Percentiles rank a stretch among this genome's conserved stretches.
Evolutionary conservation across 1,140 invertebrate genomes (phyloP).

Genomic region (Heterodera carotae): DNA sequence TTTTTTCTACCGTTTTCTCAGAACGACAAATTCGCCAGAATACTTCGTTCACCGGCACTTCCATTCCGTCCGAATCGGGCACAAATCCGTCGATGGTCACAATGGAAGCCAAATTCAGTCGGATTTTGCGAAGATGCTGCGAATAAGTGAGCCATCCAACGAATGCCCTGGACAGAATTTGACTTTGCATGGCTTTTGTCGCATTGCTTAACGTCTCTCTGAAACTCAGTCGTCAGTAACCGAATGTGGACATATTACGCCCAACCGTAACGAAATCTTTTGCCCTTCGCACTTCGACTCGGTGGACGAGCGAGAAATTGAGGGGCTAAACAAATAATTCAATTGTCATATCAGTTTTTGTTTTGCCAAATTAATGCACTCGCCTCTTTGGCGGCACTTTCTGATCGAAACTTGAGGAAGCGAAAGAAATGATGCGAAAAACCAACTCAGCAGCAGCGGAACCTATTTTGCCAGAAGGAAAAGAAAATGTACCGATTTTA

Average conservation of each 20-base stretch:
- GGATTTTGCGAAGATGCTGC: constrained; percentile 83
- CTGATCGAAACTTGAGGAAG: not conserved
- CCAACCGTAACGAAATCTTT: constrained; percentile 6
- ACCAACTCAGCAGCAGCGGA: constrained; percentile 5
- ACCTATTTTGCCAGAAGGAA: too few species aligned
- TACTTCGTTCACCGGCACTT: constrained; percentile 50
- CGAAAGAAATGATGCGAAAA: constrained; percentile 28
- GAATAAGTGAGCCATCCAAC: constrained; percentile 92
- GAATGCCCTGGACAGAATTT: constrained; percentile 91
- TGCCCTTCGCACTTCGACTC: constrained; percentile 16
- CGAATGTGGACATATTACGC: not conserved
- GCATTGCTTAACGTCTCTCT: constrained; percentile 69
- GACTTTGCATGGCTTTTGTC: constrained; percentile 89
- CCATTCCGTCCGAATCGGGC: not conserved
- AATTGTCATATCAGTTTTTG: not conserved
- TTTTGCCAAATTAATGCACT: not conserved
- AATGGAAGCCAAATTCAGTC: constrained; percentile 85
- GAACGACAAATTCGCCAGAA: constrained; percentile 55
- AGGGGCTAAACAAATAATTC: not conserved
- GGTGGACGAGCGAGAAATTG: constrained; percentile 8
- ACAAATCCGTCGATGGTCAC: constrained; percentile 70
- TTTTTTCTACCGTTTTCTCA: constrained; percentile 43
- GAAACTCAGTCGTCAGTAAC: constrained; percentile 12
- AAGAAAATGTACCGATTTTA: too few species aligned
- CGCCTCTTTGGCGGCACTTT: constrained; percentile 8